phyloP scores from a whole-genome alignment of 2,113 vertebrate species.

The Mungos mungo region DNA sequence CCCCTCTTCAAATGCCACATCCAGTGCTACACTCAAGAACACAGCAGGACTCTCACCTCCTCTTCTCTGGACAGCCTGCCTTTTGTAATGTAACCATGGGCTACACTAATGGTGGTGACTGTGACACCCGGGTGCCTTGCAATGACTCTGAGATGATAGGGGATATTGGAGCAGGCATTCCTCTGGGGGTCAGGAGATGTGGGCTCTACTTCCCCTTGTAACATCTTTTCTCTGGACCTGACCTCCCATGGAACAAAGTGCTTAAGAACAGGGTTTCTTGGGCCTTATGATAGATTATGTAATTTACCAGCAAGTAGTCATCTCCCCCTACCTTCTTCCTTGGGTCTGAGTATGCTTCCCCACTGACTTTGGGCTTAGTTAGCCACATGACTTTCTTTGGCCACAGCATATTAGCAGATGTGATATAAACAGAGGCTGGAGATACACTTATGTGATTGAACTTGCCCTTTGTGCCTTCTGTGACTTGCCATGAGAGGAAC shows the following conservation, averaged over 20 bases:
- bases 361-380: not conserved
- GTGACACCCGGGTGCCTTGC: not conserved
- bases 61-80: not conserved
- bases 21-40: not conserved
- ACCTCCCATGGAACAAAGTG: not conserved
- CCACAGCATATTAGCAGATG: not conserved
- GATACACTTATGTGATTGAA: not conserved
- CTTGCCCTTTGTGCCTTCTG: not conserved
- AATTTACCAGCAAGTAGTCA: not conserved
- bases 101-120: not conserved
- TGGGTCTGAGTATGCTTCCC: not conserved
- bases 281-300: not conserved
- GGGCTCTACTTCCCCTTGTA: not conserved
- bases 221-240: not conserved
- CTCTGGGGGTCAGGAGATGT: not conserved
- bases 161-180: not conserved
- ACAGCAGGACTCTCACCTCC: not conserved
- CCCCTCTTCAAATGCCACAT: not conserved
- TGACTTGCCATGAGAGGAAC: not conserved
- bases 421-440: not conserved
- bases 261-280: not conserved
- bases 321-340: not conserved
- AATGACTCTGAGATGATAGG: not conserved
- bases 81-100: not conserved
- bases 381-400: not conserved